Evolutionary conservation across 1,140 invertebrate genomes (phyloP), one percentile per base, ranked within the genome.

Genomic region (Episyrphus balteatus): DNA sequence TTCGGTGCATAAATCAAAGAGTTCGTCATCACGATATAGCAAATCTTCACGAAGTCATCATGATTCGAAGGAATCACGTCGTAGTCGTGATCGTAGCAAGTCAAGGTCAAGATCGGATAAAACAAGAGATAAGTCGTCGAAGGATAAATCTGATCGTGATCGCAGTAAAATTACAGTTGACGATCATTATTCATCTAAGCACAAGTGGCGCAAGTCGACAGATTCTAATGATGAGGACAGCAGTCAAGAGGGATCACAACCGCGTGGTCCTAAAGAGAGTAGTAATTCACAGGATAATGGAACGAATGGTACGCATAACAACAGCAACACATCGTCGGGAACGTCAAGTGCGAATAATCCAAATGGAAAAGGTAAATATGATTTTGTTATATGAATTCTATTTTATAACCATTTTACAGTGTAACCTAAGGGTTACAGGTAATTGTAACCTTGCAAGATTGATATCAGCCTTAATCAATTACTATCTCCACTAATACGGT

Each of bases 191-290:
- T 37, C 36, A 3, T 37, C 36, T 3, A 37, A 37, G 11, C 36
- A 42, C 21, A 17, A 51, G 1, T 52, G 63, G 21, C 55, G 61
- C 1, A 49, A 55, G 12, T 59, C 59, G 36, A 57, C 57, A 0
- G 63, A 66, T 46, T 66, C 63, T 0, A 66, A 66, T 47, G 63
- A 66, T 51, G 63, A 64, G 33, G 58, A 59, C 1, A 62, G 55
- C 43, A 51, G 54, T 7, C 53, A 54, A 0, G 45, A 51, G 9
- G 50, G 50, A 26, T 3, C 3, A 26, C 21, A 26, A 8, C 21
- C 21, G 21, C 21, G 21, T 26, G 21, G 21, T 26, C 21, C 21
- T 5, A 26, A 26, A 8, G 21, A 26, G 8, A 26, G 21, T 8
- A 26, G 21, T 26, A 26, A 26, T 26, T 26, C 21, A 8, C 21